Evolutionary conservation across 2,888 invertebrate genomes (phyloP), one percentile per base, ranked within the genome.

Genomic region (Liposcelis brunnea): DNA sequence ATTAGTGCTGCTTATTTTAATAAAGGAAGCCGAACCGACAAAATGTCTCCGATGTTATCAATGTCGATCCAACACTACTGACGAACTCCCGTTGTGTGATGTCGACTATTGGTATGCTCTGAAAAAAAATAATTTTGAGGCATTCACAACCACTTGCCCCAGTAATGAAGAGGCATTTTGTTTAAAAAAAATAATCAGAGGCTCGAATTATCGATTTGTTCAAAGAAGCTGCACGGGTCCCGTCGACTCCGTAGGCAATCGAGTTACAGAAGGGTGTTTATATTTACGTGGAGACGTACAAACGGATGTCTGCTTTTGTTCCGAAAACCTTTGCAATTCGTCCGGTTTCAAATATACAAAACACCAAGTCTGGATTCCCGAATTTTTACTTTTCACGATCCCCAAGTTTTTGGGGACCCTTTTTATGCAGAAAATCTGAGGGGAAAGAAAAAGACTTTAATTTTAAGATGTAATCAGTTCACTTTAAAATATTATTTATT

Each of bases 1-100:
- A n/a, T n/a, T n/a, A n/a, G n/a, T n/a, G n/a, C n/a, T n/a, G n/a
- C n/a, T n/a, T n/a, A n/a, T n/a, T n/a, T n/a, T n/a, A n/a, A n/a
- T n/a, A n/a, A n/a, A n/a, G n/a, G n/a, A n/a, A n/a, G n/a, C n/a
- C 26, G 42, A 40, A 19, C 4, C 19, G 15, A 5, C 31, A 7
- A 21, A 14, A 26, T 43, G 33, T 10, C 10, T 46, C 4, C 40
- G 19, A 12, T 49, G 47, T 36, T 49, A 47, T 2, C 45, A 42
- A 16, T 49, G 49, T 40, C 15, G 36, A 2, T 43, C 40, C 3
- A 44, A 49, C 31, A 48, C 42, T 48, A 21, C 37, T 8, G 42
- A 49, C 35, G 31, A 31, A 1, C 10, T 31, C 4, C 47, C 49
- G 8, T 14, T 49, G 8, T 49, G 49, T 42, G 49, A 48, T 47